phyloP scores from a whole-genome alignment of 1,140 invertebrate species.

The Grapholita molesta region DNA sequence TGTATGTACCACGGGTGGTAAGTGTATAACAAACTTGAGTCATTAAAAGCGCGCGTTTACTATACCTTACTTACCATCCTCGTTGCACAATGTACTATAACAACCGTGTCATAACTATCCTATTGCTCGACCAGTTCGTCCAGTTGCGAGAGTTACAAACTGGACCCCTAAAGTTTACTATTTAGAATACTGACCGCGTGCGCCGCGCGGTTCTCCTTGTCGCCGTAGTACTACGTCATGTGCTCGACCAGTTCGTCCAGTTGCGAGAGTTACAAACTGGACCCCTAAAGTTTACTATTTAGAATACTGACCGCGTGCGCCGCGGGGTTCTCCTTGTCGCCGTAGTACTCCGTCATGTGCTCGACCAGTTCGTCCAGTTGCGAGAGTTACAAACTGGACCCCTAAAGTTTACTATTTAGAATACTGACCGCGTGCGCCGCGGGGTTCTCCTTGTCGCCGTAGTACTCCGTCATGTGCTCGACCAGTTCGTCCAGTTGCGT shows the following conservation, averaged over 20 bases:
- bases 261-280: constrained; percentile 83
- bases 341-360: constrained; percentile 62
- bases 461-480: constrained; percentile 88
- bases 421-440: constrained; percentile 66
- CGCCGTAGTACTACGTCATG: constrained; percentile 88
- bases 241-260: constrained; percentile 86
- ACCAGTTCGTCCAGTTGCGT: constrained; percentile 86
- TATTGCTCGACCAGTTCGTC: constrained; percentile 86
- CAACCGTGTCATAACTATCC: too few relatives aligned
- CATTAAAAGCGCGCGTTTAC: too few relatives aligned
- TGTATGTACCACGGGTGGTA: too few relatives aligned
- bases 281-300: constrained; percentile 92
- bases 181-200: constrained; percentile 73
- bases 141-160: constrained; percentile 84
- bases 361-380: constrained; percentile 85
- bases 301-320: constrained; percentile 82
- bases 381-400: constrained; percentile 70
- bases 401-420: too few relatives aligned
- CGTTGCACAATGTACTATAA: too few relatives aligned
- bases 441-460: constrained; percentile 81
- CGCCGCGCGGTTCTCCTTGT: constrained; percentile 79
- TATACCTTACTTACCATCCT: too few relatives aligned
- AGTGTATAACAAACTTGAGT: too few relatives aligned
- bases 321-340: neutral
- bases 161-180: constrained; percentile 45